Conservation (phyloP, 2,113 vertebrate genomes). For the Pampusana beccarii region DNA sequence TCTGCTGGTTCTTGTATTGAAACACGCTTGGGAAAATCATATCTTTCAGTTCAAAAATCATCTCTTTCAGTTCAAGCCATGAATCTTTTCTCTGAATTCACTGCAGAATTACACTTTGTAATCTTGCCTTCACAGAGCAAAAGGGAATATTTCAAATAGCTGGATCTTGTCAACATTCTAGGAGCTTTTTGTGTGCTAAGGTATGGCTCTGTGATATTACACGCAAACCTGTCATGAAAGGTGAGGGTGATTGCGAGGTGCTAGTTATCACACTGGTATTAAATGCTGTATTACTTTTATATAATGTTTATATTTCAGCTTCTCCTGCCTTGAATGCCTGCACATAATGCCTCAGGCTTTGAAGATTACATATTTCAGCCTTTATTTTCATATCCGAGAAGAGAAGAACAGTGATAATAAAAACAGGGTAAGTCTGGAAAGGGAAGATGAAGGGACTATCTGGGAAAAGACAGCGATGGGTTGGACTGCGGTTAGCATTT, state of each 20-base stretch:
- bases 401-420: not conserved
- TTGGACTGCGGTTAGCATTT: not conserved
- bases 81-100: not conserved
- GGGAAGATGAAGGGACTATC: not conserved
- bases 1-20: not conserved
- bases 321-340: not conserved
- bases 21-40: not conserved
- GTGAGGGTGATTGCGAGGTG: not conserved
- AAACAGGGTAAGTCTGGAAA: not conserved
- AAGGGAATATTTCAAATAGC: not conserved
- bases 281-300: not conserved
- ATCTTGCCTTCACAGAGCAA: not conserved
- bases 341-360: not conserved
- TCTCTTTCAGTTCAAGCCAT: not conserved
- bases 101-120: not conserved
- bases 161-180: not conserved
- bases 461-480: not conserved
- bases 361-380: not conserved
- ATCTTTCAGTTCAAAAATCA: no score
- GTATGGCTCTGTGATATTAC: not conserved
- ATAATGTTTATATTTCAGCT: not conserved
- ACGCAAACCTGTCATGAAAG: not conserved
- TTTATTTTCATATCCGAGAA: not conserved
- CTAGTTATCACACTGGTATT: not conserved
- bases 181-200: not conserved